These are phyloP conservation scores for Polypedilum vanderplanki DNA, from an alignment of 1,140 invertebrate genomes.

Conservation along the genomic window DNA sequence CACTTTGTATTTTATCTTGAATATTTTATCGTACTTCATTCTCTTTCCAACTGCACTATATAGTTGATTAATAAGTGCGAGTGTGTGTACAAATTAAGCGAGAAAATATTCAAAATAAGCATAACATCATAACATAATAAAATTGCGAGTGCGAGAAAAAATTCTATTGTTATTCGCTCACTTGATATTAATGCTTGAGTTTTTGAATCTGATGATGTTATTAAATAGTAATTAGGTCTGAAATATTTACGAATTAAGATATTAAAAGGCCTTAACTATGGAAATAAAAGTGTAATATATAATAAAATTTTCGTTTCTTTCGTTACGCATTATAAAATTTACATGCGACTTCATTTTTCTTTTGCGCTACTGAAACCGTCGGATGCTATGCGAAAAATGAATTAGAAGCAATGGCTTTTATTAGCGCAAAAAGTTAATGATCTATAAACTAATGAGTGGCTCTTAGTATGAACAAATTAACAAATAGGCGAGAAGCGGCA, in stretches of 20 bases:
- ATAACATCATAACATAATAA: neutral
- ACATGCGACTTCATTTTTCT: constrained; percentile 1
- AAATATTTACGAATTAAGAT: constrained; percentile 24
- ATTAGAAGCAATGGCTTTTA: neutral
- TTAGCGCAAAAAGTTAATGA: constrained; percentile 16
- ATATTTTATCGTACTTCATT: neutral
- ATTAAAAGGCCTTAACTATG: constrained; percentile 19
- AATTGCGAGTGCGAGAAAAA: neutral
- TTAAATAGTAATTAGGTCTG: constrained; percentile 27
- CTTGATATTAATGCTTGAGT: neutral
- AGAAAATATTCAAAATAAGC: neutral
- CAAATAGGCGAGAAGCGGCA: neutral
- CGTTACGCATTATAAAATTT: constrained; percentile 25
- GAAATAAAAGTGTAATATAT: neutral
- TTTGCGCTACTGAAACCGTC: neutral
- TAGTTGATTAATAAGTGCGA: neutral
- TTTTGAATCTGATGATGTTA: constrained; percentile 28
- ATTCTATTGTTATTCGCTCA: neutral
- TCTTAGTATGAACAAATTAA: constrained; percentile 15
- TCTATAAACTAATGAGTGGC: constrained; percentile 13
- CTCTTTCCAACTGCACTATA: neutral
- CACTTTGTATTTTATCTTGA: neutral
- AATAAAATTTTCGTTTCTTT: constrained; percentile 13
- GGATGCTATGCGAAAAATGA: constrained; percentile 1
- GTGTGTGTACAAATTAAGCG: constrained; percentile 15